phyloP scores from a whole-genome alignment of 2,113 vertebrate genomes.

The Sceloporus undulatus region DNA sequence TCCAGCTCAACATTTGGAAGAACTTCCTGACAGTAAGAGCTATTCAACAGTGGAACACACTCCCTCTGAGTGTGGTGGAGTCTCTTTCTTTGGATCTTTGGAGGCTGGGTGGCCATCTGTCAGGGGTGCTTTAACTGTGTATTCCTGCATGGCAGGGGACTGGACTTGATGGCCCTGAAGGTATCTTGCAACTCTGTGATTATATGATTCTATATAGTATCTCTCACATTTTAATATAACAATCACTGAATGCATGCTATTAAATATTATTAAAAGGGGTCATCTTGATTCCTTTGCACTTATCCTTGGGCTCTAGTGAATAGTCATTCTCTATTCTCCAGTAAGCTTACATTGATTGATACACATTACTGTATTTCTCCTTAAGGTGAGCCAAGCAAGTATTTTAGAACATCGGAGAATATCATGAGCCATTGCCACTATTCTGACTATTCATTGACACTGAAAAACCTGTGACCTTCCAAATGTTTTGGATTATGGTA shows the following conservation, averaged over 20 bases:
- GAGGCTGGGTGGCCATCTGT: too few relatives aligned
- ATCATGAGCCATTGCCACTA: too few relatives aligned
- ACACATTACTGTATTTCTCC: not conserved
- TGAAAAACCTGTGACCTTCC: not conserved
- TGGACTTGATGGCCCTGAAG: too few relatives aligned
- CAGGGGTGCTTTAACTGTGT: too few relatives aligned
- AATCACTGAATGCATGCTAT: constrained; percentile 65
- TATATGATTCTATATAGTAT: constrained; percentile 52
- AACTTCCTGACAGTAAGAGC: too few relatives aligned
- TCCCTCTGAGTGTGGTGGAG: too few relatives aligned
- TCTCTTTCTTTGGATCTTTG: too few relatives aligned
- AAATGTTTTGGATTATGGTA: not conserved
- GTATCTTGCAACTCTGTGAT: too few relatives aligned
- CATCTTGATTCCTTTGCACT: constrained; percentile 13
- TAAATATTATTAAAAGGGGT: constrained; percentile 69
- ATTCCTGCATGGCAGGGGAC: too few relatives aligned
- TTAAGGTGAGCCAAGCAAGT: not conserved
- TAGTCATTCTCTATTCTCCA: constrained; percentile 39
- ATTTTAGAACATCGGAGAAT: not conserved
- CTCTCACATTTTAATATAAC: constrained; percentile 61
- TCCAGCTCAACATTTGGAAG: too few relatives aligned
- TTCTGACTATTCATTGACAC: too few relatives aligned
- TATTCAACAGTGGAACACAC: too few relatives aligned
- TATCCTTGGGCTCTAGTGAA: constrained; percentile 11
- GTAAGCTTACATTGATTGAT: constrained; percentile 28